Evolutionary conservation across 2,888 invertebrate genomes (phyloP).

Genomic region (Drosophila putrida): DNA sequence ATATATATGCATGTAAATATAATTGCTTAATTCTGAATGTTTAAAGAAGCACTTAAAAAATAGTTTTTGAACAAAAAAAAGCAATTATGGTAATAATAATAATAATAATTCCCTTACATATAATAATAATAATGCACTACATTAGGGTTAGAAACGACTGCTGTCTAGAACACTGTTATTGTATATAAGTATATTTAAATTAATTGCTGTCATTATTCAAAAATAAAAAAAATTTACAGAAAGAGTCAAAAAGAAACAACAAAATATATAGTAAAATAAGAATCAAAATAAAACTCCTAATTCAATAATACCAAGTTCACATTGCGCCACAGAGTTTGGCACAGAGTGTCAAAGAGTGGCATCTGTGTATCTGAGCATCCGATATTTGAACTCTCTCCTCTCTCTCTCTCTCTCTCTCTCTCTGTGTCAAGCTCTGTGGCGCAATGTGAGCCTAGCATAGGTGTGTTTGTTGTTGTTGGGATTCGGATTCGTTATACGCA

Average conservation of each 20-base stretch:
- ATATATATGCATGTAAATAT: conserved; percentile 16
- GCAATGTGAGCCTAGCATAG: too few species aligned
- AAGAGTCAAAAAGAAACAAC: not conserved
- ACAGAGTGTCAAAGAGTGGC: too few species aligned
- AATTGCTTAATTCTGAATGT: conserved; percentile 46
- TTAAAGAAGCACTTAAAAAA: conserved; percentile 40
- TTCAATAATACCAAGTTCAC: too few species aligned
- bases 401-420: too few species aligned
- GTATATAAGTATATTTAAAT: conserved; percentile 13
- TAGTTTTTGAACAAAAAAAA: conserved; percentile 20
- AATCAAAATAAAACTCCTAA: conserved; percentile 3
- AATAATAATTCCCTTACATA: not conserved
- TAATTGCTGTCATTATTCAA: conserved; percentile 25
- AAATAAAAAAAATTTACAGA: not conserved
- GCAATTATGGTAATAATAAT: not conserved
- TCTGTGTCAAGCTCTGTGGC: too few species aligned
- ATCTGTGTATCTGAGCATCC: too few species aligned
- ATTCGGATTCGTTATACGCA: conserved; percentile 33
- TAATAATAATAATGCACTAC: conserved; percentile 45
- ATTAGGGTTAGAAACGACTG: conserved; percentile 33
- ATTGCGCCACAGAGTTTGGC: too few species aligned
- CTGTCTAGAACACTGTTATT: conserved; percentile 37
- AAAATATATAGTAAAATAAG: not conserved
- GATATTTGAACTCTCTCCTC: too few species aligned
- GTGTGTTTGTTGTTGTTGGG: conserved; percentile 30